These are phyloP conservation scores for Cheilosia grossa DNA, from an alignment of 2,888 invertebrate genomes.

Conservation along the genomic window DNA sequence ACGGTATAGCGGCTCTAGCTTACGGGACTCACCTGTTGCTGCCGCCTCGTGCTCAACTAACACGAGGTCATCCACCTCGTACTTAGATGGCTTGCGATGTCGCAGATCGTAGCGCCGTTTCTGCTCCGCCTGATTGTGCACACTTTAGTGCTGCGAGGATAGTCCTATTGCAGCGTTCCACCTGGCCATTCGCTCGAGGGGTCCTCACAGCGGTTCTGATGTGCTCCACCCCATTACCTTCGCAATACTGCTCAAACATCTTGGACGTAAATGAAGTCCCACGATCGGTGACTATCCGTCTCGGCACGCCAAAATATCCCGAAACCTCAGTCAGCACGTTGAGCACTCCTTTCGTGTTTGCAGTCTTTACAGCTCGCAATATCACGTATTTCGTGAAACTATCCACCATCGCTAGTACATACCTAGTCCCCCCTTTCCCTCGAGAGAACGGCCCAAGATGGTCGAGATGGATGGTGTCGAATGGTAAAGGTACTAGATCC, in stretches of 20 bases:
- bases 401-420: constrained; percentile 1
- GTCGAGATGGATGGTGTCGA: not conserved
- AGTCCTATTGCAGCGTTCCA: constrained; percentile 56
- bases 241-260: constrained; percentile 71
- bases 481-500: not conserved
- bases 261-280: constrained; percentile 70
- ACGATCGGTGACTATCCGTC: constrained; percentile 75
- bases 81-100: not conserved
- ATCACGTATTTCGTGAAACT: constrained; percentile 6
- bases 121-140: not conserved
- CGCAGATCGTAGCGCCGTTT: not conserved
- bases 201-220: constrained; percentile 53
- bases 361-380: constrained; percentile 11
- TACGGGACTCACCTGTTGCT: constrained; percentile 69
- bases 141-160: constrained; percentile 21
- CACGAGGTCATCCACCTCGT: not conserved
- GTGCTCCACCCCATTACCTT: constrained; percentile 72
- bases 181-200: not conserved
- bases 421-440: not conserved
- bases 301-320: constrained; percentile 76
- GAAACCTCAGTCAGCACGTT: constrained; percentile 46
- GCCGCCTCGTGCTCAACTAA: constrained; percentile 20
- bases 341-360: not conserved
- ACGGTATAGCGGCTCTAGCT: constrained; percentile 75
- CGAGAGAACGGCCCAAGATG: constrained; percentile 6